Conservation (phyloP, 2,113 vertebrate genomes). For the Circaetus cinerascens region DNA sequence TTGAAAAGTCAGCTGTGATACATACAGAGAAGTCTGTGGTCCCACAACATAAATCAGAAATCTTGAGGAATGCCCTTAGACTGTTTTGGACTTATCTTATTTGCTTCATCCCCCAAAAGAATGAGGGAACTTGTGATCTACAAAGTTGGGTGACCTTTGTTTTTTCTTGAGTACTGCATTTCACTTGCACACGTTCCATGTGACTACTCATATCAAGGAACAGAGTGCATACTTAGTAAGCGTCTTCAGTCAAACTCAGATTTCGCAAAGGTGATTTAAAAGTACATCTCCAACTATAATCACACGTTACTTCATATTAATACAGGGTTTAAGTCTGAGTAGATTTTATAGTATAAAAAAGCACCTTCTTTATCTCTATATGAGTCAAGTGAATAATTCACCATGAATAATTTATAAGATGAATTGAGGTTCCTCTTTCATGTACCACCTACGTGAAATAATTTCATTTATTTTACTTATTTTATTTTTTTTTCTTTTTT, state of each 20-base stretch:
- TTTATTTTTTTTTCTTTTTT: background rate
- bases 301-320: background rate
- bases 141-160: background rate
- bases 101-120: background rate
- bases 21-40: background rate
- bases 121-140: background rate
- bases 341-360: constrained; percentile 17
- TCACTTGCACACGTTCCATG: background rate
- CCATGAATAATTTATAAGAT: constrained; percentile 55
- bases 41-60: background rate
- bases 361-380: constrained; percentile 3
- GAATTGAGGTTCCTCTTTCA: constrained; percentile 15
- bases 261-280: constrained; percentile 3
- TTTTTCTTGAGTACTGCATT: background rate
- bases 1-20: background rate
- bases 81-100: background rate
- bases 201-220: background rate
- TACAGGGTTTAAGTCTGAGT: constrained; percentile 3
- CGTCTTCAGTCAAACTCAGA: background rate
- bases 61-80: background rate
- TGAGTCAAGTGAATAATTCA: constrained; percentile 33
- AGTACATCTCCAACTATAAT: background rate
- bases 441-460: constrained; percentile 12
- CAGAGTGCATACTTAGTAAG: background rate
- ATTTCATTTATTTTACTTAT: constrained; percentile 18